Evolutionary conservation across 2,797 vertebrate genomes (phyloP).

Genomic region (Propithecus perrieri): DNA sequence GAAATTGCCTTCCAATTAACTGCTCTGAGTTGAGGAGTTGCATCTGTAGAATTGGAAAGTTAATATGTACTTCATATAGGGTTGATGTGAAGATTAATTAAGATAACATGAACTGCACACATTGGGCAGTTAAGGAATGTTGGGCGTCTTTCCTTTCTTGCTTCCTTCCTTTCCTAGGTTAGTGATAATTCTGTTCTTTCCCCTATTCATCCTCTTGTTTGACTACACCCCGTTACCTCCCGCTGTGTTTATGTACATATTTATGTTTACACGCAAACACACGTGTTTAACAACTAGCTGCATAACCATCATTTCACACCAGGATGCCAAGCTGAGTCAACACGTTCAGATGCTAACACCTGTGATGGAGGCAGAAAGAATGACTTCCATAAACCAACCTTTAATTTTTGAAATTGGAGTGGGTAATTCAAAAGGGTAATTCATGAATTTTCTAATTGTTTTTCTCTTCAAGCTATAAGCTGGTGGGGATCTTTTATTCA

Average conservation of each 20-base stretch:
- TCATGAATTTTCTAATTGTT: conserved; percentile 36
- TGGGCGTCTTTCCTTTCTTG: background rate
- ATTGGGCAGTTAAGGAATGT: background rate
- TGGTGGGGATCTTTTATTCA: background rate
- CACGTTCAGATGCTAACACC: conserved; percentile 66
- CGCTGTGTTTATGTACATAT: conserved; percentile 61
- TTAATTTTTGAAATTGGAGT: conserved; percentile 56
- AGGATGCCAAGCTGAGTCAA: conserved; percentile 70
- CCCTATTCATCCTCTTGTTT: background rate
- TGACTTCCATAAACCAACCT: conserved; percentile 54
- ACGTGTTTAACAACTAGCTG: conserved; percentile 68
- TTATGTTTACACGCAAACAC: conserved; percentile 71
- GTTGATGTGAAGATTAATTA: background rate
- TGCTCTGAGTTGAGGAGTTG: background rate
- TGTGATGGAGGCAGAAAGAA: conserved; percentile 61
- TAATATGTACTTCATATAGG: background rate
- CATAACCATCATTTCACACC: conserved; percentile 68
- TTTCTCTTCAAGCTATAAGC: background rate
- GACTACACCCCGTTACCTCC: conserved; percentile 24
- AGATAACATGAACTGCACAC: background rate
- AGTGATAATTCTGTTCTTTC: background rate
- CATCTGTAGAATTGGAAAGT: background rate
- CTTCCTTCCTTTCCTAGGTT: background rate
- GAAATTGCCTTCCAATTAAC: background rate
- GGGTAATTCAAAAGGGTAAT: conserved; percentile 63